These are phyloP conservation scores for Heliothis subflexa DNA, from an alignment of 1,140 invertebrate genomes.

Conservation along the genomic window DNA sequence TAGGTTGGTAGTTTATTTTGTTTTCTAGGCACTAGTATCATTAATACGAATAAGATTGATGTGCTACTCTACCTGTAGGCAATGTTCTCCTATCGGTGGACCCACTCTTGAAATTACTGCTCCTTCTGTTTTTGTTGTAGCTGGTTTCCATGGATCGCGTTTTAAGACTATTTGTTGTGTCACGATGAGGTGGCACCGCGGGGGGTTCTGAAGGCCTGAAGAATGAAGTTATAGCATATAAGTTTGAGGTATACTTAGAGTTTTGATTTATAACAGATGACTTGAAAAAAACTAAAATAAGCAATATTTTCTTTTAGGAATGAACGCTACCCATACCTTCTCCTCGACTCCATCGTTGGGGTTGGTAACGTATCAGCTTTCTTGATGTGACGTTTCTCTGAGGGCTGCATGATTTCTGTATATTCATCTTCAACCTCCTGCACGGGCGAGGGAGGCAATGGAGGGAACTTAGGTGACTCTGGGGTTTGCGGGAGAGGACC, in stretches of 20 bases:
- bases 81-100: conserved; percentile 90
- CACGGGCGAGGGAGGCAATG: conserved; percentile 91
- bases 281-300: too few species aligned
- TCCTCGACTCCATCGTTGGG: conserved; percentile 70
- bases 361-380: conserved; percentile 87
- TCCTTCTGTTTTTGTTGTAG: conserved; percentile 88
- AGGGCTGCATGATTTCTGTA: conserved; percentile 88
- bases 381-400: conserved; percentile 81
- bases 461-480: conserved; percentile 91
- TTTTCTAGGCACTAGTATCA: too few species aligned
- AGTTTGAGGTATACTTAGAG: not conserved
- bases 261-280: too few species aligned
- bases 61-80: conserved; percentile 86
- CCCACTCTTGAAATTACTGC: conserved; percentile 85
- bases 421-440: conserved; percentile 92
- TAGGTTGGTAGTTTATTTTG: too few species aligned
- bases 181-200: conserved; percentile 91
- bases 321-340: conserved; percentile 62
- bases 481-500: conserved; percentile 86
- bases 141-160: conserved; percentile 93
- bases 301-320: too few species aligned
- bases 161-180: conserved; percentile 90
- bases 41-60: too few species aligned
- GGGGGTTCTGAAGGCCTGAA: conserved; percentile 87
- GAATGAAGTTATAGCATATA: conserved; percentile 34